These are phyloP conservation scores for Anagyrus pseudococci DNA, from an alignment of 2,888 invertebrate genomes.

Conservation along the genomic window DNA sequence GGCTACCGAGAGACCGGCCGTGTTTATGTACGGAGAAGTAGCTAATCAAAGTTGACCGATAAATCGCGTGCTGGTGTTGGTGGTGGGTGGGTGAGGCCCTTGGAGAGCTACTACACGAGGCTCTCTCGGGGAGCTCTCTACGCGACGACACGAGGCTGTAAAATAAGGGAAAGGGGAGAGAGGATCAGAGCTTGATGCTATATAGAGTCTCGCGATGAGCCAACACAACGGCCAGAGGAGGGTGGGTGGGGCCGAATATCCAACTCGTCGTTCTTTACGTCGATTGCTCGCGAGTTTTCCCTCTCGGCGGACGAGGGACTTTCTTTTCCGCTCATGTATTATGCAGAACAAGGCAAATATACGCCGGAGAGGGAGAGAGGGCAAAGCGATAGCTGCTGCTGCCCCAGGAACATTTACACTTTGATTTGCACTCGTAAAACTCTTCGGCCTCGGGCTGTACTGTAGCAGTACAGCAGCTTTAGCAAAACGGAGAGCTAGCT, in stretches of 20 bases:
- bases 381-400: not conserved
- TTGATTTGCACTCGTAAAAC: constrained; percentile 26
- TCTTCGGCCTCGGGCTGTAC: not conserved
- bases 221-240: too few relatives aligned
- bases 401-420: constrained; percentile 22
- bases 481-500: not conserved
- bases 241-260: too few relatives aligned
- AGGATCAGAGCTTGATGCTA: too few relatives aligned
- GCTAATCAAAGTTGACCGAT: constrained; percentile 31
- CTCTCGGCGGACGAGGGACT: not conserved
- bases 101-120: not conserved
- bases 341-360: constrained; percentile 23
- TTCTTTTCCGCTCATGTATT: constrained; percentile 28
- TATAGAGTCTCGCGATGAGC: too few relatives aligned
- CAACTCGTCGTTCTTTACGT: not conserved
- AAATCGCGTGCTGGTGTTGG: too few relatives aligned
- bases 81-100: not conserved
- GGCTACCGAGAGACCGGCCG: not conserved
- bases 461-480: not conserved
- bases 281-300: constrained; percentile 13
- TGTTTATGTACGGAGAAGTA: constrained; percentile 20
- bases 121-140: not conserved
- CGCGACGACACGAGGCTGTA: not conserved
- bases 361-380: not conserved
- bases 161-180: not conserved